These are phyloP conservation scores for Tenrec ecaudatus DNA, from an alignment of 2,113 vertebrate species.

Conservation along the genomic window DNA sequence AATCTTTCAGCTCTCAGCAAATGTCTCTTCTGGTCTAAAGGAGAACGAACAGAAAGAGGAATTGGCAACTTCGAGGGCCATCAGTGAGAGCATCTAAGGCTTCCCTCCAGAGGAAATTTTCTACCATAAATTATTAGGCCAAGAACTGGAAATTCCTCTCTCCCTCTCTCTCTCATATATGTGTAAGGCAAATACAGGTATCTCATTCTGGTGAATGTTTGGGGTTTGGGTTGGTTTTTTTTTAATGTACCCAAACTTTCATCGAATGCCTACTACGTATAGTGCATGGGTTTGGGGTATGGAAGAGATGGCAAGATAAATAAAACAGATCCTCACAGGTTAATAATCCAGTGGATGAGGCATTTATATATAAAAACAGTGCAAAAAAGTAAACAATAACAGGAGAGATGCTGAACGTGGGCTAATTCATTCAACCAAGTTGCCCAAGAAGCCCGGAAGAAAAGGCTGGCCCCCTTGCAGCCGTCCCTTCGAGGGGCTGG, in stretches of 20 bases:
- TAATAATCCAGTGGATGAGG: background rate
- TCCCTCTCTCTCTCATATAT: slow-evolving; percentile 25
- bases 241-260: background rate
- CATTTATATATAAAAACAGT: background rate
- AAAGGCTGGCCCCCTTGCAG: background rate
- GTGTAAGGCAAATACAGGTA: background rate
- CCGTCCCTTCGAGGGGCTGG: background rate
- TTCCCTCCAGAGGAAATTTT: background rate
- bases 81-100: rapidly evolving
- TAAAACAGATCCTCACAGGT: slow-evolving; percentile 2
- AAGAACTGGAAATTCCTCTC: background rate
- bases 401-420: background rate
- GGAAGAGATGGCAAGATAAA: background rate
- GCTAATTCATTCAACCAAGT: background rate
- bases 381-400: background rate
- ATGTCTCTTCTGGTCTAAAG: background rate
- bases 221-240: background rate
- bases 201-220: background rate
- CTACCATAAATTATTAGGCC: background rate
- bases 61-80: background rate
- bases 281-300: background rate
- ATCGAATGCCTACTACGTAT: background rate
- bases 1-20: slow-evolving; percentile 53
- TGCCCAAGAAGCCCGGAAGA: slow-evolving; percentile 6
- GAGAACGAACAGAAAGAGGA: background rate